These are phyloP conservation scores for Epsilonema sp. DNA, from an alignment of 2,888 invertebrate genomes.

Conservation along the genomic window DNA sequence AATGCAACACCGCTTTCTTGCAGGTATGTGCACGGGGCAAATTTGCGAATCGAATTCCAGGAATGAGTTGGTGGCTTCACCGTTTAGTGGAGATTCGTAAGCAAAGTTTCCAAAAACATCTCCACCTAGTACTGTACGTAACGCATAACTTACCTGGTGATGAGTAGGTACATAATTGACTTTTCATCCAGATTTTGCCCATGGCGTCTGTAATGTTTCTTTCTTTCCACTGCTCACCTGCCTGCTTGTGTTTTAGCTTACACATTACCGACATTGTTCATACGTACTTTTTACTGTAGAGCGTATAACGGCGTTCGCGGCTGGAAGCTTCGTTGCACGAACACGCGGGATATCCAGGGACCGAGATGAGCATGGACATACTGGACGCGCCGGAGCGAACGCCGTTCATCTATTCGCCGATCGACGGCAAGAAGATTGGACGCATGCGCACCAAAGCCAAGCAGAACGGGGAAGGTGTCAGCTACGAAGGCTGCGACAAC, in stretches of 20 bases:
- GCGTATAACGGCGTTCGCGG: conserved; percentile 23
- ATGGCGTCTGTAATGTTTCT: no score
- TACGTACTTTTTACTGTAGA: no score
- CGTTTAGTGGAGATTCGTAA: conserved; percentile 21
- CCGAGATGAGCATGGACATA: conserved; percentile 6
- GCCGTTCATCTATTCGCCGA: conserved; percentile 21
- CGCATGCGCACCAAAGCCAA: conserved; percentile 18
- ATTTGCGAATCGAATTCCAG: conserved; percentile 24
- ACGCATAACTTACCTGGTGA: no score
- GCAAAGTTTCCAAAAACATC: neutral
- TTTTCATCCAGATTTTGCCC: no score
- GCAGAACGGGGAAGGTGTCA: neutral
- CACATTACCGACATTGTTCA: no score
- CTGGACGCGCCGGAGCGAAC: conserved; percentile 9
- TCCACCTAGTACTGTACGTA: neutral
- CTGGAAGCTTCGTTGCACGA: conserved; percentile 20
- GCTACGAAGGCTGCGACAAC: conserved; percentile 23
- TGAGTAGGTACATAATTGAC: no score
- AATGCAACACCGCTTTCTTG: no score
- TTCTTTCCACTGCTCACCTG: no score
- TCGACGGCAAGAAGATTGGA: conserved; percentile 17
- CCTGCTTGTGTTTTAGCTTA: no score
- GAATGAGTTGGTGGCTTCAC: conserved; percentile 19
- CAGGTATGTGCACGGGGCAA: conserved; percentile 28
- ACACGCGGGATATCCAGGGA: neutral